Evolutionary conservation across 1,140 invertebrate genomes (phyloP).

Genomic region (Aphaenogaster floridana): DNA sequence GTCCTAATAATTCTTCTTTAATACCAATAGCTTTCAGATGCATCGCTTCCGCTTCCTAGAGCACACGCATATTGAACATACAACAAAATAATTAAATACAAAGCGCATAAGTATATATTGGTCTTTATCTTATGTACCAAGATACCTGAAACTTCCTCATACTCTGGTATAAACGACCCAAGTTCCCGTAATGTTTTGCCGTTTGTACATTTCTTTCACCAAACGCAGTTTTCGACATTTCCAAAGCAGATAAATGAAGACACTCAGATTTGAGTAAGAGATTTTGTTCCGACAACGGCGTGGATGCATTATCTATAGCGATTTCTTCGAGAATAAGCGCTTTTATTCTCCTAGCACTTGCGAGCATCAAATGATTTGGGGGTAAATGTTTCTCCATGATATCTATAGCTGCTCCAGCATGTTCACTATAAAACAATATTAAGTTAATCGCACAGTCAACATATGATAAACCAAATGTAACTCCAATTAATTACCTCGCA

Average conservation of each 20-base stretch:
- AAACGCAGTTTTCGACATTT: constrained; percentile 92
- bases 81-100: constrained; percentile 34
- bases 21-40: constrained; percentile 96
- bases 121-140: constrained; percentile 1
- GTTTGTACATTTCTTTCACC: constrained; percentile 97
- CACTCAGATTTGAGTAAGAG: constrained; percentile 92
- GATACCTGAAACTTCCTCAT: constrained; percentile 94
- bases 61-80: constrained; percentile 22
- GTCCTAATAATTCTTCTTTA: constrained; percentile 95
- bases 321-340: constrained; percentile 97
- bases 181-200: constrained; percentile 97
- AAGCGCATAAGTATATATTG: background rate
- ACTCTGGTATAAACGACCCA: constrained; percentile 96
- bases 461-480: background rate
- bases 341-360: constrained; percentile 96
- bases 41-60: constrained; percentile 94
- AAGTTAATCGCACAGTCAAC: background rate
- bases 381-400: constrained; percentile 94
- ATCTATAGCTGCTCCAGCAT: constrained; percentile 93
- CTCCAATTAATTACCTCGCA: constrained; percentile 88
- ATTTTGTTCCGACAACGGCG: constrained; percentile 84
- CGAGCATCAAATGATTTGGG: constrained; percentile 93
- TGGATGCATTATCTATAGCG: constrained; percentile 92
- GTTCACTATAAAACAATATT: constrained; percentile 87
- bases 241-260: constrained; percentile 93